phyloP scores from a whole-genome alignment of 23 tunicate species.

The Halocynthia roretzi region DNA sequence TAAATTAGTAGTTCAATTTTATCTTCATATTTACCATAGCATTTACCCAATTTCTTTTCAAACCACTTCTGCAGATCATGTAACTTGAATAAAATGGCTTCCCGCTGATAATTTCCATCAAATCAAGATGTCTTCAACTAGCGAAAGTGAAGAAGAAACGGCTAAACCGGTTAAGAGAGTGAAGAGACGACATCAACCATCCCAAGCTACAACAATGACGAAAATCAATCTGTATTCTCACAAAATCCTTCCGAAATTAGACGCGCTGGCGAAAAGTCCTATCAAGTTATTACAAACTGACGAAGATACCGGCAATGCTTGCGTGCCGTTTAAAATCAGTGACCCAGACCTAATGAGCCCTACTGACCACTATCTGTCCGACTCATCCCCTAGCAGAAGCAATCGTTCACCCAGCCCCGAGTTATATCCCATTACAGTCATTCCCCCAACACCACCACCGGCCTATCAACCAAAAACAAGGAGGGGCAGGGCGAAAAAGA shows the following conservation, averaged over 20 bases:
- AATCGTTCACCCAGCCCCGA: background rate
- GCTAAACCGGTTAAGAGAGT: conserved; percentile 13
- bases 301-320: conserved; percentile 12
- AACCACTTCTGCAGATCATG: too few species aligned
- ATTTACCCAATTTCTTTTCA: too few species aligned
- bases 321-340: conserved; percentile 11
- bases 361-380: background rate
- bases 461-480: conserved; percentile 1
- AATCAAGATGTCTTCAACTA: background rate
- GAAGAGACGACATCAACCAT: conserved; percentile 3
- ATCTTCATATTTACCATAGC: too few species aligned
- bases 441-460: conserved; percentile 23
- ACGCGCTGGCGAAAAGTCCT: conserved; percentile 23
- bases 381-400: background rate
- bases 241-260: conserved; percentile 17
- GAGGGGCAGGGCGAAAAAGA: background rate
- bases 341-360: background rate
- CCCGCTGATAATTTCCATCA: too few species aligned
- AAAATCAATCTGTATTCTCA: conserved; percentile 22
- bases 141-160: conserved; percentile 1
- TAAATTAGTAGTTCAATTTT: too few species aligned
- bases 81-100: too few species aligned
- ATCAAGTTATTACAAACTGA: background rate
- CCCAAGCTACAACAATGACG: background rate
- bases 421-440: background rate